Percentiles rank a stretch among this genome's conserved stretches.
Conservation (phyloP, 2,888 invertebrate species). For the Cephus sareptanus region DNA sequence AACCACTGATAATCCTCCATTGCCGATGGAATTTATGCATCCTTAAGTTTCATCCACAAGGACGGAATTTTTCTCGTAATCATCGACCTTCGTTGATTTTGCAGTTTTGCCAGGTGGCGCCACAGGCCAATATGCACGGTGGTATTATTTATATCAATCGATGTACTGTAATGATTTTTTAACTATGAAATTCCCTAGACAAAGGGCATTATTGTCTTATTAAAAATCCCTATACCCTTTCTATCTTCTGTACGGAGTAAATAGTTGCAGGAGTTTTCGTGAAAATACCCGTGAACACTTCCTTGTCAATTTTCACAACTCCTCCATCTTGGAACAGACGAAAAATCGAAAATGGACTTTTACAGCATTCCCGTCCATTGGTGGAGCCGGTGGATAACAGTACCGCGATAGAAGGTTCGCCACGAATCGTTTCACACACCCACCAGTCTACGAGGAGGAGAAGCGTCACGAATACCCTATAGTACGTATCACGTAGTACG, state of each 20-base stretch:
- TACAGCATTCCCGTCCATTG: neutral
- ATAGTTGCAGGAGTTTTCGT: neutral
- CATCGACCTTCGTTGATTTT: neutral
- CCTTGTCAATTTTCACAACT: neutral
- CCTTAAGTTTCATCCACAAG: neutral
- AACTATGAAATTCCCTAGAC: neutral
- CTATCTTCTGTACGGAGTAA: neutral
- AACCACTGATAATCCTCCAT: neutral
- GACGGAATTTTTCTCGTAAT: neutral
- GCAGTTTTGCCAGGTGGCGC: neutral
- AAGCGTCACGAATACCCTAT: neutral
- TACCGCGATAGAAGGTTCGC: conserved; percentile 13
- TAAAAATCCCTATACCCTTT: neutral
- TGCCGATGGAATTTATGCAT: neutral
- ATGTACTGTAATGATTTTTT: neutral
- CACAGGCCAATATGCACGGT: neutral
- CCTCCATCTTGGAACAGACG: neutral
- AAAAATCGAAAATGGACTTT: neutral
- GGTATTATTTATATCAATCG: neutral
- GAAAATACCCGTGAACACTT: neutral
- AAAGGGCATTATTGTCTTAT: neutral
- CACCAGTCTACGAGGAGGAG: neutral
- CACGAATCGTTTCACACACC: conserved; percentile 20
- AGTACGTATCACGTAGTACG: neutral
- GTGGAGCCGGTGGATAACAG: conserved; percentile 14